A percentile compares a stretch with the other conserved stretches of the same genome.
phyloP scores from a whole-genome alignment of 2,888 invertebrate genomes.

The Automeris io region DNA sequence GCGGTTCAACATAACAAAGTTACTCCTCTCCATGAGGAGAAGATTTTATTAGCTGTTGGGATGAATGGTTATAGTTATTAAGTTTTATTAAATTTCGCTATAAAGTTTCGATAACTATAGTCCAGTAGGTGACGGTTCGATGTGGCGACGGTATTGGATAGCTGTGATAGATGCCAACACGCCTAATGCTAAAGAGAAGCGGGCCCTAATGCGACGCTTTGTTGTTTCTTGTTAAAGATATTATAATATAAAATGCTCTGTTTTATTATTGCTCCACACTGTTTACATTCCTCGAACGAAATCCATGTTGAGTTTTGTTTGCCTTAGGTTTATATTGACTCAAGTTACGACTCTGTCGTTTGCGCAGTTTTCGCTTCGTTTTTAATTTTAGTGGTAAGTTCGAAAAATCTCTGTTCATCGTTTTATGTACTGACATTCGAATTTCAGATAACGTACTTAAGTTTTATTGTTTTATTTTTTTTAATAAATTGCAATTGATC shows the following conservation, averaged over 20 bases:
- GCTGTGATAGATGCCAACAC: conserved; percentile 41
- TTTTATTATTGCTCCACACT: conserved; percentile 69
- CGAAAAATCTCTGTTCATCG: conserved; percentile 47
- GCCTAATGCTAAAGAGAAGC: conserved; percentile 64
- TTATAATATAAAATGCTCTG: conserved; percentile 39
- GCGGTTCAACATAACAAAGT: too few species aligned
- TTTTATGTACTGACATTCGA: conserved; percentile 52
- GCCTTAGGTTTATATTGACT: conserved; percentile 62
- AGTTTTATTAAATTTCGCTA: too few species aligned
- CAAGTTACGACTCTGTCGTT: conserved; percentile 35
- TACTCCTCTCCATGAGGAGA: too few species aligned
- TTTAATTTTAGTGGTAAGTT: conserved; percentile 56
- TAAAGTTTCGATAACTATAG: too few species aligned
- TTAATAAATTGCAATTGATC: conserved; percentile 43
- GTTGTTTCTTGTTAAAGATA: conserved; percentile 61
- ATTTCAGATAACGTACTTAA: conserved; percentile 70
- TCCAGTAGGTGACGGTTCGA: conserved; percentile 6
- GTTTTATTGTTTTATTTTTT: conserved; percentile 21
- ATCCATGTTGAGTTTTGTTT: conserved; percentile 72
- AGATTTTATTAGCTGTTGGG: too few species aligned
- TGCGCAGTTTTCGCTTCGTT: conserved; percentile 57
- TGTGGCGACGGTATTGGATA: conserved; percentile 25
- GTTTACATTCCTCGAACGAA: conserved; percentile 74
- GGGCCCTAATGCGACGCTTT: conserved; percentile 59
- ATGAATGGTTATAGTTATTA: too few species aligned